Conservation (phyloP, 2,797 vertebrate genomes). For the Sarcoramphus papa region DNA sequence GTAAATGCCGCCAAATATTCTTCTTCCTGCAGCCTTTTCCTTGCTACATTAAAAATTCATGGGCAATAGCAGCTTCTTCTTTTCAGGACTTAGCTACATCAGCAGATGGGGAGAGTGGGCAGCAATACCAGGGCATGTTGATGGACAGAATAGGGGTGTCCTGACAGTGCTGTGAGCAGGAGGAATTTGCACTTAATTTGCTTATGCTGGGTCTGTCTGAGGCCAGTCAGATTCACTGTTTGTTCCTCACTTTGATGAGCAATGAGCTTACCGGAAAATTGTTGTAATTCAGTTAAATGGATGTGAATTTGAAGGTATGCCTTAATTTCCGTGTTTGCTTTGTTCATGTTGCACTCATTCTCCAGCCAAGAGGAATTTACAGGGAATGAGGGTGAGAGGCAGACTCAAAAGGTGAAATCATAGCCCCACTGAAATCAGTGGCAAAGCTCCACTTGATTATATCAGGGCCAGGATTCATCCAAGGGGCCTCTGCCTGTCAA, state of each 20-base stretch:
- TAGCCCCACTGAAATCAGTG: background rate
- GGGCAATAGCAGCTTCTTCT: background rate
- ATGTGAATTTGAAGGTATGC: background rate
- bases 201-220: background rate
- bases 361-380: background rate
- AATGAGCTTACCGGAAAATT: background rate
- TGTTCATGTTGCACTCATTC: background rate
- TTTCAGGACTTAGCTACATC: constrained; percentile 46
- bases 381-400: background rate
- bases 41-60: constrained; percentile 57
- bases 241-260: background rate
- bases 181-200: constrained; percentile 12
- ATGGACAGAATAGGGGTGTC: constrained; percentile 35
- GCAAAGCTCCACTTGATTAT: background rate
- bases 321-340: background rate
- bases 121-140: background rate
- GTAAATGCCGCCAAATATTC: constrained; percentile 53
- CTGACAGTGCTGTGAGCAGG: background rate
- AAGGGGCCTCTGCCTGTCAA: background rate
- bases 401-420: background rate
- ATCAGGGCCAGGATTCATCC: background rate
- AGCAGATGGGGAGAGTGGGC: constrained; percentile 33
- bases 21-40: constrained; percentile 30
- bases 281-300: background rate
- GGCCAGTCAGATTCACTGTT: background rate